Base-by-base conservation (phyloP, 2,888 invertebrate genomes). In the Dorcus parallelipipedus region DNA sequence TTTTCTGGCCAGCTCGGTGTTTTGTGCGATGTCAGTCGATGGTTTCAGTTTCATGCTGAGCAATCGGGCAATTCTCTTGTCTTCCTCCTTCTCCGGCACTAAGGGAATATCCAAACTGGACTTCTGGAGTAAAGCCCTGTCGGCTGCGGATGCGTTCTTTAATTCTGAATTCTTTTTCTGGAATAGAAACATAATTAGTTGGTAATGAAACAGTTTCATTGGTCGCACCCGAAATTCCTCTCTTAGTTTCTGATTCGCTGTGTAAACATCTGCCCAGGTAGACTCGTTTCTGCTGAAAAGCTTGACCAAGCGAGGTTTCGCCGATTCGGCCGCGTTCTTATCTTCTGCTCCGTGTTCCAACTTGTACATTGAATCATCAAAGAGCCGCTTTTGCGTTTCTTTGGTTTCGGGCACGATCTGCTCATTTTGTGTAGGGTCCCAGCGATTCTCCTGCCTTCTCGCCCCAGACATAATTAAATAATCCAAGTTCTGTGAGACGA, bases 311-410 rank as follows among this genome's bases (percentile, higher is more conserved):
- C 86, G 78, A 0, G 92, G 90, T 66, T 89, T 88, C 0, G 88
- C 84, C 60, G 83, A 83, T 67, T 87, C 88, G 0, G 90, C 88
- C 10, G 82, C 80, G 67, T 84, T 85, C 59, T 83, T 83, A 78
- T 97, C 97, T 51, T 89, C 88, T 0, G 87, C 86, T 52, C 91
- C 91, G 78, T 99, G 98, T 74, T 99, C 97, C 65, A 99, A 80
- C 75, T 93, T 95, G 76, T 91, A 99, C 99, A 99, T 99, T 5
- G 98, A 90, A 86, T 99, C 97, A 69, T 94, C 93, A 69, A 93
- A 95, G 58, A 99, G 79, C 58, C 90, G 85, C 68, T 93, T 91
- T 70, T 93, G 94, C 0, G 89, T 87, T 75, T 94, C 92, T 73
- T 96, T 95, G 0, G 96, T 96, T 72, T 94, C 94, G 0, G 94